These are phyloP conservation scores for Pipistrellus pygmaeus DNA, from an alignment of 2,797 vertebrate species.

Conservation along the genomic window DNA sequence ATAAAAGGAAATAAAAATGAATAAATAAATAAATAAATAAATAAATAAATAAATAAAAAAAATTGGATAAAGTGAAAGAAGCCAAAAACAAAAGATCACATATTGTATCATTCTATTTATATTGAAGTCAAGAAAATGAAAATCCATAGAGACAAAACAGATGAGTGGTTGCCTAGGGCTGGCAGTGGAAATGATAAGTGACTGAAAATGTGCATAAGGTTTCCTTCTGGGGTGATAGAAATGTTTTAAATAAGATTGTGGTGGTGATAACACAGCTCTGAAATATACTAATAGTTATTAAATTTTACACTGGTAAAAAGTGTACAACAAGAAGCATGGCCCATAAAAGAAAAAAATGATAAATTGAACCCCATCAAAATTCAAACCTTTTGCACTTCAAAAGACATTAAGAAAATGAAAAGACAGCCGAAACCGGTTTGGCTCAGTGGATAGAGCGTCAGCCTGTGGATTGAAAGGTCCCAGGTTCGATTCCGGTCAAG, in stretches of 20 bases:
- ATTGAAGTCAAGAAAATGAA: constrained; percentile 36
- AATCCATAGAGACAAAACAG: constrained; percentile 33
- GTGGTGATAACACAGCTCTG: not conserved
- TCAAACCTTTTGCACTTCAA: constrained; percentile 26
- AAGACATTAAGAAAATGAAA: constrained; percentile 42
- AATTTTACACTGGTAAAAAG: not conserved
- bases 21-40: not conserved
- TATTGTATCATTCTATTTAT: constrained; percentile 12
- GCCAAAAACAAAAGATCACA: not conserved
- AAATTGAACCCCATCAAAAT: not conserved
- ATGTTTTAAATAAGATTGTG: constrained; percentile 31
- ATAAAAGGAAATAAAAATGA: not conserved
- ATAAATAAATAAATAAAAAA: not conserved
- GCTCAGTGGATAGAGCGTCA: too few species aligned
- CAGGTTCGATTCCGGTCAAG: too few species aligned
- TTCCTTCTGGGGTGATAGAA: not conserved
- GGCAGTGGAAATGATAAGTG: not conserved
- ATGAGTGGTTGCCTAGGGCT: not conserved
- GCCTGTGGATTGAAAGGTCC: too few species aligned
- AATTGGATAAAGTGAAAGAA: constrained; percentile 41
- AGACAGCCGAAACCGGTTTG: not conserved
- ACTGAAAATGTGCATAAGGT: not conserved
- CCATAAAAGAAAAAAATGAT: constrained; percentile 30
- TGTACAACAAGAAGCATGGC: not conserved
- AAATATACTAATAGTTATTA: constrained; percentile 37